A percentile compares a stretch with the other conserved stretches of the same genome.
Conservation (phyloP, 1,140 invertebrate species). For the Drosophila lacertosa region DNA sequence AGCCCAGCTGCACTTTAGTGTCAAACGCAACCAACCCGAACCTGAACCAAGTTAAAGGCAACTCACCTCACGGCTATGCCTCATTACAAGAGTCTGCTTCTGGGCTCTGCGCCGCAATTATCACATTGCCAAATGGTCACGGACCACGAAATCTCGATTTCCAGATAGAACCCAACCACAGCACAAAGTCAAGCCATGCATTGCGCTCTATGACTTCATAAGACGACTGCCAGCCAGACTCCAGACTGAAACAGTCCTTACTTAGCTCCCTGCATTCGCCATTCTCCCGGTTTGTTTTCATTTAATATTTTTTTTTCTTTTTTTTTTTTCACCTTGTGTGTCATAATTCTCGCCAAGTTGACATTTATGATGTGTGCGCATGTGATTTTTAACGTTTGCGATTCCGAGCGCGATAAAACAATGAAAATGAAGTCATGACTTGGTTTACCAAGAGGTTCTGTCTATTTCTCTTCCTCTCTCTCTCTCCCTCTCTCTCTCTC, state of each 20-base stretch:
- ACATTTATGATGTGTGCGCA: constrained; percentile 83
- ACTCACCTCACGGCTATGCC: constrained; percentile 44
- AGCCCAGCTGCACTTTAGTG: constrained; percentile 79
- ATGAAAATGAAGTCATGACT: constrained; percentile 75
- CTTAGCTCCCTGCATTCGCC: constrained; percentile 1
- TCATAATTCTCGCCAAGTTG: constrained; percentile 79
- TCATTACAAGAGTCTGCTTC: constrained; percentile 60
- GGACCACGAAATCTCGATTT: constrained; percentile 81
- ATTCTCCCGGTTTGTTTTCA: constrained; percentile 1
- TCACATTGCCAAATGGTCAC: constrained; percentile 83
- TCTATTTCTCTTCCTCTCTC: constrained; percentile 25
- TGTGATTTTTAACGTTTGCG: constrained; percentile 63
- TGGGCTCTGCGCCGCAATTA: constrained; percentile 67
- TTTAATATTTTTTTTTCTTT: background rate
- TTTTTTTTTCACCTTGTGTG: constrained; percentile 49
- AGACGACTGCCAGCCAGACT: constrained; percentile 20
- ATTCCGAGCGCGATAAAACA: constrained; percentile 71
- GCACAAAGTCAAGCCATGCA: constrained; percentile 9
- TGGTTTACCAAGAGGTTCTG: constrained; percentile 22
- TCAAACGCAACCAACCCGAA: constrained; percentile 54
- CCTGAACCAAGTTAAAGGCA: constrained; percentile 33
- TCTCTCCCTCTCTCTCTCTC: constrained; percentile 24
- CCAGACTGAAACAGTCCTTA: constrained; percentile 4
- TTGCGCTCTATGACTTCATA: constrained; percentile 62
- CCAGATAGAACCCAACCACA: constrained; percentile 55